Evolutionary conservation across 1,140 invertebrate species (phyloP).

Genomic region (Drosophila obscura): DNA sequence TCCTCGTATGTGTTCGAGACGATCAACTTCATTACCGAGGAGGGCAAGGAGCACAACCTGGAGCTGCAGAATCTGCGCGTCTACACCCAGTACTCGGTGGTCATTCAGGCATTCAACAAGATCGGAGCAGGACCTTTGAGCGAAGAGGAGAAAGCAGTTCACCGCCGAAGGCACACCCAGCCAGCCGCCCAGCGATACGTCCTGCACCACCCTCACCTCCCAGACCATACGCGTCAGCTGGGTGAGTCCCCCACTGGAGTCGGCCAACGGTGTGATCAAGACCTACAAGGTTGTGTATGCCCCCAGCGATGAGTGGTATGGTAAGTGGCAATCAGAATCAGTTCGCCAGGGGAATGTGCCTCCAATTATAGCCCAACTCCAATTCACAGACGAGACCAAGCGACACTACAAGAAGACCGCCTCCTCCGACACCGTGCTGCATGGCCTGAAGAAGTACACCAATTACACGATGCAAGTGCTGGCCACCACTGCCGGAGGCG

Average conservation of each 20-base stretch:
- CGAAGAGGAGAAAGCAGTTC: constrained; percentile 93
- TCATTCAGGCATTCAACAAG: constrained; percentile 97
- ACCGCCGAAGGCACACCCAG: constrained; percentile 97
- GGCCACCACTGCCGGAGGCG: constrained; percentile 97
- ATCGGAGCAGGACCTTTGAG: constrained; percentile 96
- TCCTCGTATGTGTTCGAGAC: constrained; percentile 96
- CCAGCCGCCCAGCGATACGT: constrained; percentile 95
- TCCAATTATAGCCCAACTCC: background rate
- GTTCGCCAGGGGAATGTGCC: too few species aligned
- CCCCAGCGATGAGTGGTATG: constrained; percentile 95
- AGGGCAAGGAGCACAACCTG: constrained; percentile 94
- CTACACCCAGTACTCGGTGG: constrained; percentile 97
- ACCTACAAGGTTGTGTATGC: constrained; percentile 98
- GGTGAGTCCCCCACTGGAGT: constrained; percentile 94
- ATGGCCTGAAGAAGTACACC: constrained; percentile 96
- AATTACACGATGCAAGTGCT: constrained; percentile 99
- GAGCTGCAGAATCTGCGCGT: constrained; percentile 93
- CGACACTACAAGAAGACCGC: constrained; percentile 96
- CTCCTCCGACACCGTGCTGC: constrained; percentile 95
- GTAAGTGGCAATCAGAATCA: constrained; percentile 85
- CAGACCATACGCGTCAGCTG: constrained; percentile 97
- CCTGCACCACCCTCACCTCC: constrained; percentile 95
- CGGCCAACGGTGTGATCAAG: constrained; percentile 97
- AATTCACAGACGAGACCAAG: constrained; percentile 91
- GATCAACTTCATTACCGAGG: constrained; percentile 95